Evolutionary conservation across 92 coral and sea anemone genomes (phyloP).

Genomic region (Bergia sp.): DNA sequence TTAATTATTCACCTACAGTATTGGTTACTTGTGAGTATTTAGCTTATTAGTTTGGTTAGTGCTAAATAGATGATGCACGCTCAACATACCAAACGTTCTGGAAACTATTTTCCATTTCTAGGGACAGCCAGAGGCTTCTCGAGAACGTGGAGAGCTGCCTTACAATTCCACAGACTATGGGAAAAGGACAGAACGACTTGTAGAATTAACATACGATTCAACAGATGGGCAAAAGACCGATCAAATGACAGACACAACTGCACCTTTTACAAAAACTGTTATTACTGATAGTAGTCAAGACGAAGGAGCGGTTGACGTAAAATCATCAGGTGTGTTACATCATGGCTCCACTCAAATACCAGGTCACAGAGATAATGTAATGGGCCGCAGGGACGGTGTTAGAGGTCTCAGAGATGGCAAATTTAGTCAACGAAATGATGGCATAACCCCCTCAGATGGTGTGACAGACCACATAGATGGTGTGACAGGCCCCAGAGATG

Average conservation of each 20-base stretch:
- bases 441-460: no score
- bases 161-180: not conserved
- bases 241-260: not conserved
- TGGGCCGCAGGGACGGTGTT: not conserved
- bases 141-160: not conserved
- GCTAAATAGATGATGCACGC: not conserved
- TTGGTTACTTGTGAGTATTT: no score
- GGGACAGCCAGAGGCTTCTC: constrained; percentile 4
- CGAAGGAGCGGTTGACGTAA: not conserved
- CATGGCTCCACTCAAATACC: not conserved
- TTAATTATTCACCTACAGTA: no score
- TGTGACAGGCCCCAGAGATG: not conserved
- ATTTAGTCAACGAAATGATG: no score
- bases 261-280: not conserved
- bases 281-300: not conserved
- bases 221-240: not conserved
- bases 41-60: no score
- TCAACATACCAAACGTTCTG: not conserved
- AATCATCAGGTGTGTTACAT: not conserved
- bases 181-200: not conserved
- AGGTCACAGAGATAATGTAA: not conserved
- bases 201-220: not conserved
- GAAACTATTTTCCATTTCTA: not conserved
- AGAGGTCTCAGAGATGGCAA: not conserved
- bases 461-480: no score